Evolutionary conservation across 1,140 invertebrate species (phyloP).

Genomic region (Heliothis virescens): DNA sequence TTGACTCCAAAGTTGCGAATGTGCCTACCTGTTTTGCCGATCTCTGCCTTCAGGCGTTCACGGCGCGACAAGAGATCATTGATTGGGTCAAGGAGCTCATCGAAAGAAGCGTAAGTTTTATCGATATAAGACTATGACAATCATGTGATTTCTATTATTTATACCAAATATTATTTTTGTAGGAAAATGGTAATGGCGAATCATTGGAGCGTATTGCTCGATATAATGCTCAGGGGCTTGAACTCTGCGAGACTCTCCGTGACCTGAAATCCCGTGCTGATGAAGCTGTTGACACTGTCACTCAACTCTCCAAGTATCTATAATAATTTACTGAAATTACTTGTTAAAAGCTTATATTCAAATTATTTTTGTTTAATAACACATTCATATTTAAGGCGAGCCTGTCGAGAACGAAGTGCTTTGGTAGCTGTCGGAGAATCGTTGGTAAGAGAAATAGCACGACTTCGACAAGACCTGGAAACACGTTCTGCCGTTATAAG

Average conservation of each 20-base stretch:
- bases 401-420: constrained; percentile 67
- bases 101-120: constrained; percentile 63
- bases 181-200: constrained; percentile 64
- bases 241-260: constrained; percentile 72
- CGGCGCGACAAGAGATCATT: constrained; percentile 76
- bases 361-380: neutral
- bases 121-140: no score
- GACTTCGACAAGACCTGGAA: constrained; percentile 70
- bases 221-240: constrained; percentile 73
- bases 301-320: constrained; percentile 72
- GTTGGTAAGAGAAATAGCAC: constrained; percentile 72
- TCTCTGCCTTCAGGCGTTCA: constrained; percentile 76
- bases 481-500: constrained; percentile 51
- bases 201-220: constrained; percentile 66
- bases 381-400: constrained; percentile 59
- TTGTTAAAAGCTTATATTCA: no score
- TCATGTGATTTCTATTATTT: neutral
- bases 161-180: constrained; percentile 25
- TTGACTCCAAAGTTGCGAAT: constrained; percentile 65
- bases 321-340: neutral
- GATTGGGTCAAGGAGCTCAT: constrained; percentile 77
- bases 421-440: constrained; percentile 75
- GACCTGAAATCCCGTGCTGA: constrained; percentile 70
- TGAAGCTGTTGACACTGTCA: constrained; percentile 65
- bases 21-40: constrained; percentile 74